Base-by-base conservation (phyloP, 2,888 invertebrate species). In the Meganola albula region DNA sequence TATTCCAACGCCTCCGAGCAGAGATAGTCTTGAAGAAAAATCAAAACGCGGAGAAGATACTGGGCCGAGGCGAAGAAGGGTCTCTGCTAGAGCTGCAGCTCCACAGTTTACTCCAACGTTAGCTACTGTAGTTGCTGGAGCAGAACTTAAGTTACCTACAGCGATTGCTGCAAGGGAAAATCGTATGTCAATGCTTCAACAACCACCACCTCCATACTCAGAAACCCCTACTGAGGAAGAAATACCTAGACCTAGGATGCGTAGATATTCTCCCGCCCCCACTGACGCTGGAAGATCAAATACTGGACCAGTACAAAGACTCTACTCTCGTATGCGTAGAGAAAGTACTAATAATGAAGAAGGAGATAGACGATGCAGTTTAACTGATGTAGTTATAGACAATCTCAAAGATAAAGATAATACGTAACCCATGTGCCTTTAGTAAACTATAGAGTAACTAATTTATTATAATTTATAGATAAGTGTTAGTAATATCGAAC, bases 311-410 rank as follows among this genome's bases (percentile, higher is more conserved):
- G 74, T 85, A 4, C 75, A 79, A 6, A 73, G 85, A 56, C 68
- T 83, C n/a, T 85, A 71, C 42, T 77, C 82, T 1, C 70, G 82
- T 34, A 73, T 78, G 45, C 71, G 80, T 22, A 82, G 77, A 56
- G 85, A 85, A 32, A 82, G 74, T 47, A 48, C 53, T 47, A 39
- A 67, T 31, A 61, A 58, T 37, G 80, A 79, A 40, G 76, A 73
- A 28, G 60, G 53, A 34, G 64, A 59, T 51, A 72, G 87, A 50
- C 72, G 85, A 28, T 68, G 71, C 32, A 87, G 87, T 58, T 60
- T 87, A 44, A 87, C 83, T 24, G 87, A 87, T 49, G 61, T 87
- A 55, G 82, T 82, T 44, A 78, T 87, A 62, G 87, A 87, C 39
- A 84, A 69, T 56, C 72, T 77, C 50, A 82, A 80, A 71, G 79